Base-by-base conservation (phyloP, 1,140 invertebrate genomes). In the Drosophila lacteicornis region DNA sequence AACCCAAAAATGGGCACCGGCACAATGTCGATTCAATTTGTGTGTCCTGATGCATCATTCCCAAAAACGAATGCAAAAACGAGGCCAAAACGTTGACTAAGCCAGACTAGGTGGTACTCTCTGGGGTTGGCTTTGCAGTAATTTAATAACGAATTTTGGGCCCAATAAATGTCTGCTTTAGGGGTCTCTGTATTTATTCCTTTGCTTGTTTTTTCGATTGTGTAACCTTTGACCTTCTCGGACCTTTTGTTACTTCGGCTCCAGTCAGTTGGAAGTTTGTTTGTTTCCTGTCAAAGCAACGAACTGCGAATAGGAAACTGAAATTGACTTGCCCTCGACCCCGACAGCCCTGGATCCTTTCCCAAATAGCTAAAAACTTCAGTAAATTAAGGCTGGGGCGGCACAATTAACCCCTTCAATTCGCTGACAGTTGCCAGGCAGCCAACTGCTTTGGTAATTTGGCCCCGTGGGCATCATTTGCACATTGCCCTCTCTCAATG, bases 211-310 rank as follows among this genome's bases (percentile, higher is more conserved):
- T 25, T 27, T 27, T 27, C 69, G 45, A 46, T 58, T 73, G 46
- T 38, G 27, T 59, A 75, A 76, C 78, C 84, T 85, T 85, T 66
- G 83, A 82, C 83, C 82, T 68, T 87, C 78, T 17, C 15, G 40
- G 55, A 76, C 62, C 75, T 45, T 87, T 63, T 70, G 42, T 61
- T 47, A 46, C 47, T 60, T 50, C 47, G 30, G 8, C 62, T 66
- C 67, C 66, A 71, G 65, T 75, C 71, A 62, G 42, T 38, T 42
- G 61, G 42, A 79, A 79, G 69, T 76, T 85, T 86, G 75, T 86
- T 86, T 79, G 70, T 56, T 86, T 86, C 62, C 82, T 75, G 59
- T 63, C 82, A 86, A 81, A 25, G 57, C 68, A 85, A 75, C 66
- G 79, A 87, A 75, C 79, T 82, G 77, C 61, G 65, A 80, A 84